phyloP scores from a whole-genome alignment of 1,140 invertebrate genomes.

The Heliconius nattereri region DNA sequence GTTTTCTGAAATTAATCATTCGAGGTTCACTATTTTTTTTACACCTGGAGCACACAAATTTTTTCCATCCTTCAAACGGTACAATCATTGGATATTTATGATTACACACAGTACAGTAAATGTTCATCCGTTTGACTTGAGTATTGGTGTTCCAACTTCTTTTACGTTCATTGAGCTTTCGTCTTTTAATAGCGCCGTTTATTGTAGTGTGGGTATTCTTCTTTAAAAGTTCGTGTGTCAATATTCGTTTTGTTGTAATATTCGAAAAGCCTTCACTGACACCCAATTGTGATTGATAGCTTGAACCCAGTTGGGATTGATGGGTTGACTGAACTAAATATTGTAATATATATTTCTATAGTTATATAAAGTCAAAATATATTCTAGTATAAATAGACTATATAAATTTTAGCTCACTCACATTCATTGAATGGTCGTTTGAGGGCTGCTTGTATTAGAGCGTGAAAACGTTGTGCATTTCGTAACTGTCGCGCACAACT shows the following conservation, averaged over 20 bases:
- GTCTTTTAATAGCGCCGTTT: slow-evolving; percentile 34
- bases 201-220: slow-evolving; percentile 37
- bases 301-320: slow-evolving; percentile 33
- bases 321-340: slow-evolving; percentile 6
- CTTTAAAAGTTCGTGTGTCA: slow-evolving; percentile 29
- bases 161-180: slow-evolving; percentile 30
- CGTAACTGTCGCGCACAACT: slow-evolving; percentile 52
- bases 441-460: slow-evolving; percentile 54
- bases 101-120: slow-evolving; percentile 51
- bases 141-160: slow-evolving; percentile 29
- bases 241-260: background rate
- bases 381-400: background rate
- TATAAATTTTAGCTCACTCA: slow-evolving; percentile 32
- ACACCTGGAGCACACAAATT: slow-evolving; percentile 58
- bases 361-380: background rate
- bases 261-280: slow-evolving; percentile 38
- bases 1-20: slow-evolving; percentile 38
- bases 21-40: slow-evolving; percentile 50
- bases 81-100: slow-evolving; percentile 60
- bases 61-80: slow-evolving; percentile 44
- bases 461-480: slow-evolving; percentile 49
- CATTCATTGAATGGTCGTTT: slow-evolving; percentile 49
- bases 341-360: background rate
- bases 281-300: slow-evolving; percentile 40
- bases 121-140: slow-evolving; percentile 46